Evolutionary conservation across 1,140 invertebrate genomes (phyloP), one percentile per base, ranked within the genome.

Genomic region (Eueides isabella): DNA sequence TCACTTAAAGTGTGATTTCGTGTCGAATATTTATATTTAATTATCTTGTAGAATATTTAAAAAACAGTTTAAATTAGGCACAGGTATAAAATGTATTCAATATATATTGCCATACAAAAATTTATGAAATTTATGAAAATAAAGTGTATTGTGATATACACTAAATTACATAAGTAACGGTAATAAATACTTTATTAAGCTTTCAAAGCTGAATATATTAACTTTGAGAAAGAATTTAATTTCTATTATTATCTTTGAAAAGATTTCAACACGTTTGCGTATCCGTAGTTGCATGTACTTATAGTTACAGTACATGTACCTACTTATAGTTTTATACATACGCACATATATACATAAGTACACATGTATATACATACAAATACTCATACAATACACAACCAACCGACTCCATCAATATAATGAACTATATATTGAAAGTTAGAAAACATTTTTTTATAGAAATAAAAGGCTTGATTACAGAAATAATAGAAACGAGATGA

Each of bases 401-500:
- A 5, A n/a, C n/a, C n/a, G n/a, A n/a, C n/a, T n/a, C n/a, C n/a
- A n/a, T n/a, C n/a, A n/a, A n/a, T n/a, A n/a, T n/a, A n/a, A n/a
- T n/a, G n/a, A n/a, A n/a, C n/a, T n/a, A n/a, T n/a, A n/a, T n/a
- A n/a, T n/a, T n/a, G n/a, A n/a, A n/a, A n/a, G n/a, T n/a, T n/a
- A n/a, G n/a, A n/a, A n/a, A n/a, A n/a, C n/a, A n/a, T n/a, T n/a
- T n/a, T n/a, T n/a, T n/a, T n/a, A n/a, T n/a, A n/a, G n/a, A n/a
- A n/a, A n/a, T n/a, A 55, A 55, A 11, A 55, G 41, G n/a, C 12
- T 26, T 55, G 48, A 55, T 44, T 44, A 44, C 41, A 44, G n/a
- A 62, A n/a, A 29, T 68, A 64, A 69, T 41, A 63, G 61, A 69
- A 73, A 68, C 29, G 61, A 68, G 75, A 76, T 76, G 75, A 76